These are phyloP conservation scores for Montipora cactus DNA, from an alignment of 64 coral and sea anemone species.

Conservation along the genomic window DNA sequence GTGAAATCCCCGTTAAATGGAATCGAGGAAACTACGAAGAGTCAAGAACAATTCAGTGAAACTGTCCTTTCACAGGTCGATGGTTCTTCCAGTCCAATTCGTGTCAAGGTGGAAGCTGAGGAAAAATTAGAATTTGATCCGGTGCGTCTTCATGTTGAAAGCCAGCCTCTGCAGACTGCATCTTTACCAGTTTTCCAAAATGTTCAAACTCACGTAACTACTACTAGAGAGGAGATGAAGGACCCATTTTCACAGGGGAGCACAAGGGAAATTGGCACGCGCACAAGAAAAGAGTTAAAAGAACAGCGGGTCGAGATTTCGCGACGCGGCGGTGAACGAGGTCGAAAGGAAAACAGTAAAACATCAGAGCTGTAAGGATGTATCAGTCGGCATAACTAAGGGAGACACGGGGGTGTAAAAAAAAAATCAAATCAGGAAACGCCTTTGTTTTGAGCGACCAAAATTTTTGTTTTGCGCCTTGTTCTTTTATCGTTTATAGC, in stretches of 20 bases:
- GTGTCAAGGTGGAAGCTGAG: conserved; percentile 39
- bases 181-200: conserved; percentile 10
- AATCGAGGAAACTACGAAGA: conserved; percentile 1
- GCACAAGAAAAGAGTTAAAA: conserved; percentile 22
- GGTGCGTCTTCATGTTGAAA: conserved; percentile 7
- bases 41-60: conserved; percentile 17
- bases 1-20: background rate
- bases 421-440: too few species aligned
- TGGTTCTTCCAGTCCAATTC: conserved; percentile 24
- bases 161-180: conserved; percentile 5
- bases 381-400: background rate
- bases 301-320: conserved; percentile 28
- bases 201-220: background rate
- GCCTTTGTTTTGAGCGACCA: too few species aligned
- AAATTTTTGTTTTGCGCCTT: too few species aligned
- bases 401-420: too few species aligned
- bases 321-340: background rate
- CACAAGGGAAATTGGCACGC: conserved; percentile 15
- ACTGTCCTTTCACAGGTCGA: conserved; percentile 58
- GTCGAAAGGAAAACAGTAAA: conserved; percentile 12
- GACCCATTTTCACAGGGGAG: background rate
- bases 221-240: background rate
- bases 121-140: conserved; percentile 55
- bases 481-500: too few species aligned
- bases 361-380: conserved; percentile 16